Percentiles rank a stretch among this genome's conserved stretches.
Conservation (phyloP, 2,888 invertebrate species). For the Panopea generosa region DNA sequence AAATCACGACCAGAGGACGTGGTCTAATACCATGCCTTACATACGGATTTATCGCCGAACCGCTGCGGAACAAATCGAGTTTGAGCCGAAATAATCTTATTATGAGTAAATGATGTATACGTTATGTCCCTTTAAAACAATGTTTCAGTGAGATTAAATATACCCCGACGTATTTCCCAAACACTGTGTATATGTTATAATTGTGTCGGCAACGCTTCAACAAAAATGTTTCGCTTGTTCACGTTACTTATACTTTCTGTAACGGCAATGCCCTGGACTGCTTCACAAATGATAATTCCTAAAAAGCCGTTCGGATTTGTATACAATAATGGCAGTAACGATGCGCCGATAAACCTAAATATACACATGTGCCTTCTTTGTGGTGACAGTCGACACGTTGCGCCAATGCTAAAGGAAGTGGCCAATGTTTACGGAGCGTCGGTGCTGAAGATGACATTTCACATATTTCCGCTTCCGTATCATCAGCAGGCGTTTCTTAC, state of each 20-base stretch:
- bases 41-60: no score
- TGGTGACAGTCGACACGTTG: conserved; percentile 73
- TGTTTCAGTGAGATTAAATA: no score
- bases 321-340: conserved; percentile 61
- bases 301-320: conserved; percentile 73
- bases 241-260: not conserved
- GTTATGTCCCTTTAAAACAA: no score
- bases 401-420: conserved; percentile 69
- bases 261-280: not conserved
- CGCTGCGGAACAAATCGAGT: no score
- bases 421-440: conserved; percentile 71
- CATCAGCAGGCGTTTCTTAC: conserved; percentile 76
- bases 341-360: conserved; percentile 72
- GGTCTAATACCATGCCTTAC: no score
- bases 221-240: no score
- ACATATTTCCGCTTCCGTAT: conserved; percentile 80
- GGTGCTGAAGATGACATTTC: conserved; percentile 67
- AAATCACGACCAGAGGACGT: no score
- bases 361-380: conserved; percentile 78
- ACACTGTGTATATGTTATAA: no score
- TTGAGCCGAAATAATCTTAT: no score
- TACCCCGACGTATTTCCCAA: no score
- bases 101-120: no score
- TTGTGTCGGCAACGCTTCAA: no score
- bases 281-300: conserved; percentile 66